phyloP scores from a whole-genome alignment of 2,797 vertebrate genomes.

The Acanthiza pusilla region DNA sequence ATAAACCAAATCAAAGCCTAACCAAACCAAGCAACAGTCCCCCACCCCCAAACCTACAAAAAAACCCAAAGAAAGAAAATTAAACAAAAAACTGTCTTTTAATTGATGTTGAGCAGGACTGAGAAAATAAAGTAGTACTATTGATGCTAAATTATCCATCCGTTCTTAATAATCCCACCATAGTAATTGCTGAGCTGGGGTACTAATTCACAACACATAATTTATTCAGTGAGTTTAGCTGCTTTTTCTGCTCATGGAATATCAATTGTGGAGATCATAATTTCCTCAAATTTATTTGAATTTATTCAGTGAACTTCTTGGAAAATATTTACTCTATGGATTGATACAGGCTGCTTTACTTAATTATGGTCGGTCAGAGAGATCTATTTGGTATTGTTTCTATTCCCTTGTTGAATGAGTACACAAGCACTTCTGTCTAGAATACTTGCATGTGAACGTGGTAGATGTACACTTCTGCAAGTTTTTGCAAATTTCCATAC shows the following conservation, averaged over 20 bases:
- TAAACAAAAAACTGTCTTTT: background rate
- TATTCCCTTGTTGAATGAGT: slow-evolving; percentile 54
- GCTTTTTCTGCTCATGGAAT: slow-evolving; percentile 33
- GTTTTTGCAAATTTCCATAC: slow-evolving; percentile 32
- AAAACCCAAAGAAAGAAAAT: background rate
- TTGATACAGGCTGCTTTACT: slow-evolving; percentile 57
- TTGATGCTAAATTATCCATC: slow-evolving; percentile 6
- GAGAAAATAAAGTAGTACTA: background rate
- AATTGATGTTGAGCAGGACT: background rate
- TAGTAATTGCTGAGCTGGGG: slow-evolving; percentile 20
- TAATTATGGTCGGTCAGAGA: slow-evolving; percentile 54
- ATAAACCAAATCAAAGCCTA: background rate
- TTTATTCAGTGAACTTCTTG: slow-evolving; percentile 45
- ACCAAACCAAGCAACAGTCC: background rate
- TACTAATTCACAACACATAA: slow-evolving; percentile 33
- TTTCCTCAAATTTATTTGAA: slow-evolving; percentile 55
- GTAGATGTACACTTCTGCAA: slow-evolving; percentile 22
- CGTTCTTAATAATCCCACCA: slow-evolving; percentile 20
- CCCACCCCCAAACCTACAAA: background rate
- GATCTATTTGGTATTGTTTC: slow-evolving; percentile 52
- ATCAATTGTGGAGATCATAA: slow-evolving; percentile 30
- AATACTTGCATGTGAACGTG: background rate
- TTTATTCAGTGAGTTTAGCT: slow-evolving; percentile 46
- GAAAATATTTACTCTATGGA: slow-evolving; percentile 59
- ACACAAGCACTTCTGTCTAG: slow-evolving; percentile 37